These are phyloP conservation scores for Drosophila stalkeri DNA, from an alignment of 2,888 invertebrate genomes.

Conservation along the genomic window DNA sequence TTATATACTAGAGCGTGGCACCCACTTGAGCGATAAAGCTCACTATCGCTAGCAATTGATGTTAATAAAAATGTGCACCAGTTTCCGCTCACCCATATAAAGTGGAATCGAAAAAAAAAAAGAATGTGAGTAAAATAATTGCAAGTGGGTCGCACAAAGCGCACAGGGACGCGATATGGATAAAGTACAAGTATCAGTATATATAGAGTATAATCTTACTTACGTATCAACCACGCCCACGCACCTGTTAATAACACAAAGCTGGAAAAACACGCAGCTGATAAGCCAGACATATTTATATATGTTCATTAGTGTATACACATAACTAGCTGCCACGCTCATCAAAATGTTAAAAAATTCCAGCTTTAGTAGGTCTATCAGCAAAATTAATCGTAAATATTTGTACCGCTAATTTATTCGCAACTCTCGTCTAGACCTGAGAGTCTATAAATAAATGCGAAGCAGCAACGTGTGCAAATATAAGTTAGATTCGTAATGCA, in stretches of 20 bases:
- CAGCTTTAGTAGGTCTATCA: constrained; percentile 20
- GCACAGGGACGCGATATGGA: constrained; percentile 48
- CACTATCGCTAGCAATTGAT: constrained; percentile 64
- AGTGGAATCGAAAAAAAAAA: constrained; percentile 3
- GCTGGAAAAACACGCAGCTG: constrained; percentile 44
- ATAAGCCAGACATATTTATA: constrained; percentile 34
- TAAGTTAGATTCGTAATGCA: constrained; percentile 18
- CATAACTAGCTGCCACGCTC: constrained; percentile 11
- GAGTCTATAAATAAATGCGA: constrained; percentile 41
- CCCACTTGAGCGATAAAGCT: constrained; percentile 62
- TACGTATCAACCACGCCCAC: constrained; percentile 45
- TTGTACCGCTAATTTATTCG: constrained; percentile 36
- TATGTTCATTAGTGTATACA: background rate
- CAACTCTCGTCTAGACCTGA: constrained; percentile 15
- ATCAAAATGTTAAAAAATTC: constrained; percentile 26
- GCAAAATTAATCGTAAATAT: constrained; percentile 46
- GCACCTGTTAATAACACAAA: constrained; percentile 43
- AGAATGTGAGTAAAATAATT: constrained; percentile 10
- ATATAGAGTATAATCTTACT: background rate
- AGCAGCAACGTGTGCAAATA: constrained; percentile 31
- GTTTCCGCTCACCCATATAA: constrained; percentile 63
- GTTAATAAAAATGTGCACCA: constrained; percentile 67
- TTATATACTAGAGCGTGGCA: constrained; percentile 32
- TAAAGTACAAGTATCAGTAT: constrained; percentile 10
- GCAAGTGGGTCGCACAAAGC: constrained; percentile 53